Evolutionary conservation across 2,113 vertebrate species (phyloP).

Genomic region (Ovibos moschatus): DNA sequence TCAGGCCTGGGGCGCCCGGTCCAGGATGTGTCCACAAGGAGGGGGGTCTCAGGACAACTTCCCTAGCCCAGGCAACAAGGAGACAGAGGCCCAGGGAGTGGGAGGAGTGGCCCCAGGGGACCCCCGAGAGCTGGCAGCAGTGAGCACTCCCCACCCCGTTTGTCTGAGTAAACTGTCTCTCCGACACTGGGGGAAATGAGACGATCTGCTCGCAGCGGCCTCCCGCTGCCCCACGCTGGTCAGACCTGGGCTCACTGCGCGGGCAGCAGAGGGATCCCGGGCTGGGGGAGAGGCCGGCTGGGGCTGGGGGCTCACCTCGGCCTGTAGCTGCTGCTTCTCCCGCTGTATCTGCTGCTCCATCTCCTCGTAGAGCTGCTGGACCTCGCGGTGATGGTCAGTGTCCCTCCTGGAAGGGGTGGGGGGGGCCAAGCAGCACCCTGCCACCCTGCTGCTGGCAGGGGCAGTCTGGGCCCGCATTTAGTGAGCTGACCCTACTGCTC

Average conservation of each 20-base stretch:
- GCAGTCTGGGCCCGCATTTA: background rate
- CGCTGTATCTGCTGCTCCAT: slow-evolving; percentile 81
- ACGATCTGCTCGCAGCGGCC: rapidly evolving
- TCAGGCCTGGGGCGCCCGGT: background rate
- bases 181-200: rapidly evolving
- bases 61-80: background rate
- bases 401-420: slow-evolving; percentile 60
- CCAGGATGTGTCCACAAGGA: background rate
- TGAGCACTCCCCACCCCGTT: rapidly evolving
- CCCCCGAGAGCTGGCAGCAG: rapidly evolving
- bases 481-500: background rate
- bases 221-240: background rate
- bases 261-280: background rate
- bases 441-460: background rate
- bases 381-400: slow-evolving; percentile 78
- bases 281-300: background rate
- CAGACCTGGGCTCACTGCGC: rapidly evolving
- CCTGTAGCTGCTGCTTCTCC: slow-evolving; percentile 75
- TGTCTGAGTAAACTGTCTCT: background rate
- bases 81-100: background rate
- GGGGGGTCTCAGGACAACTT: background rate
- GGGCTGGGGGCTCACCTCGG: slow-evolving; percentile 67
- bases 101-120: background rate
- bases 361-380: slow-evolving; percentile 79
- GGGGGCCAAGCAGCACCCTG: background rate